Percentiles rank a stretch among this genome's conserved stretches.
These are phyloP conservation scores for Alligator sinensis DNA, from an alignment of 2,113 vertebrate genomes.

Conservation along the genomic window DNA sequence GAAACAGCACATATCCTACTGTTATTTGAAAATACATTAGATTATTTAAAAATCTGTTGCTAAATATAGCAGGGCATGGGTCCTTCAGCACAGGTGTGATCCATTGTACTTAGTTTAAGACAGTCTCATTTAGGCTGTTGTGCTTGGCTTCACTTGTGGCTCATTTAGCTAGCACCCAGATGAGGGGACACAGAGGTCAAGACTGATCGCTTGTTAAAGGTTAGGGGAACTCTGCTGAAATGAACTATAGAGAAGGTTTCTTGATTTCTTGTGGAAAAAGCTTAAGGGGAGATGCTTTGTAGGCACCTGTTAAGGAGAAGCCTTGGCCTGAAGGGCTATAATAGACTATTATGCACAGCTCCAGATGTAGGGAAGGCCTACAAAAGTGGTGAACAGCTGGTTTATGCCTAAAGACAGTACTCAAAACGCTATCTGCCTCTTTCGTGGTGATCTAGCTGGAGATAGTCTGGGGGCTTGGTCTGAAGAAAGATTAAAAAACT, in stretches of 20 bases:
- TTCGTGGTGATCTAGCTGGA: background rate
- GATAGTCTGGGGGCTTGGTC: background rate
- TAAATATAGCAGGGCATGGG: rapidly evolving
- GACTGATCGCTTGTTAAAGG: no score
- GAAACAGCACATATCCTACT: background rate
- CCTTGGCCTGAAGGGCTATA: background rate
- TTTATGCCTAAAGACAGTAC: background rate
- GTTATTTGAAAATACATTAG: background rate
- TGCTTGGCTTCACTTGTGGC: background rate
- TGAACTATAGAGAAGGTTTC: no score
- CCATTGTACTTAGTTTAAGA: background rate
- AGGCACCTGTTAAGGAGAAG: background rate
- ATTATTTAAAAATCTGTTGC: background rate
- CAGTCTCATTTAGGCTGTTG: background rate
- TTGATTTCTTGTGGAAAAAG: background rate
- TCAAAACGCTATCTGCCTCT: background rate
- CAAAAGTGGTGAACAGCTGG: background rate
- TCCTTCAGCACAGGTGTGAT: background rate
- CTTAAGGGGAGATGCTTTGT: background rate
- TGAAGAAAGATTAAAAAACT: background rate
- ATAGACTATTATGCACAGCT: background rate
- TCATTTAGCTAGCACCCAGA: rapidly evolving
- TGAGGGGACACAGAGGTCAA: rapidly evolving
- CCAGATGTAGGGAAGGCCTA: background rate
- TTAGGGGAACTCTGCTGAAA: background rate